These are phyloP conservation scores for Melanargia galathea DNA, from an alignment of 2,888 invertebrate genomes.

Conservation along the genomic window DNA sequence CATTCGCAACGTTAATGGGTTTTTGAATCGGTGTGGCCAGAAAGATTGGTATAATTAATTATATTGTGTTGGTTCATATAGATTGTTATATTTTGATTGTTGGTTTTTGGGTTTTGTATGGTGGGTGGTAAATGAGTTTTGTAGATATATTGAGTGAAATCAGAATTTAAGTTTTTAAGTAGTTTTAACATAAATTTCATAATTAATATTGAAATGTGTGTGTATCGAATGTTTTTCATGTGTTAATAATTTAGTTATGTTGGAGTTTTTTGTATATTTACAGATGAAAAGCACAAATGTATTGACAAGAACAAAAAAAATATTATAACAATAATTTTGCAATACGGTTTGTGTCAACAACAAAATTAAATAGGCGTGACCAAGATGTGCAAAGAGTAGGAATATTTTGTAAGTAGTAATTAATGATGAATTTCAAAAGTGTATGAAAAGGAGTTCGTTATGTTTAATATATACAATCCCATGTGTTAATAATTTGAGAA, in stretches of 20 bases:
- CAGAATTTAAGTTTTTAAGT: no score
- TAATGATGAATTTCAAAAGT: not conserved
- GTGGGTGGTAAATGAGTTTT: no score
- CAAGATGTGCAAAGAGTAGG: constrained; percentile 11
- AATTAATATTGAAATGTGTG: no score
- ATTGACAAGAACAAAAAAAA: not conserved
- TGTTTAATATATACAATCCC: constrained; percentile 41
- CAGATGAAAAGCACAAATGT: not conserved
- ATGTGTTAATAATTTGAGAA: constrained; percentile 50
- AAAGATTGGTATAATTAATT: not conserved
- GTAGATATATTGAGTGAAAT: no score
- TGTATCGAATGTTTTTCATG: no score
- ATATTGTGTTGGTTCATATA: no score
- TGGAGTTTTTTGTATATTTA: not conserved
- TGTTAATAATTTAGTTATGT: no score
- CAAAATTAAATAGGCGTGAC: not conserved
- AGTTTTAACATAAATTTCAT: no score
- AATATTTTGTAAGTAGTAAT: not conserved
- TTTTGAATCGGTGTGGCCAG: not conserved
- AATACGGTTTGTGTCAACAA: not conserved
- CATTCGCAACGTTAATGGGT: no score
- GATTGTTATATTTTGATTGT: no score
- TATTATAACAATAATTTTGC: not conserved
- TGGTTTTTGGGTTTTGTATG: no score
- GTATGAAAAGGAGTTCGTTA: constrained; percentile 25